Conservation (phyloP, 1,140 invertebrate genomes). For the Achatina immaculata region DNA sequence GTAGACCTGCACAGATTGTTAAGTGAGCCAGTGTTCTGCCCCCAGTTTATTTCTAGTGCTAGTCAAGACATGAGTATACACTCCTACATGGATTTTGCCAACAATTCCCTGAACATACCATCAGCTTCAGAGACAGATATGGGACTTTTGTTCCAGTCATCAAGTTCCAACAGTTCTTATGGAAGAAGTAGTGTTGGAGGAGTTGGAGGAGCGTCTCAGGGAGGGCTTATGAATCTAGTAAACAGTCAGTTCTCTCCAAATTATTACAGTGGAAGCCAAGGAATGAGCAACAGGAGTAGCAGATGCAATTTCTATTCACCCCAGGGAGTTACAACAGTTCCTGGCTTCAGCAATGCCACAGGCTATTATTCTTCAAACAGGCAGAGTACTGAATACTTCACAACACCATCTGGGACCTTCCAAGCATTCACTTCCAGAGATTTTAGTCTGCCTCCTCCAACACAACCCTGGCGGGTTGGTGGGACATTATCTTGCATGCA, state of each 20-base stretch:
- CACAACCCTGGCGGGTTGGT: not conserved
- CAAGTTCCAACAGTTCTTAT: not conserved
- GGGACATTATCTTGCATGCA: not conserved
- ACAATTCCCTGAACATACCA: not conserved
- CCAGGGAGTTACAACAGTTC: not conserved
- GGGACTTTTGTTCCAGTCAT: not conserved
- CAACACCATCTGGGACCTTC: not conserved
- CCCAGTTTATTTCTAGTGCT: not conserved
- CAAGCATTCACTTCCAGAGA: conserved; percentile 22
- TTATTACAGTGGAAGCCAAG: not conserved
- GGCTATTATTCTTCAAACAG: conserved; percentile 7
- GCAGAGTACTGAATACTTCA: conserved; percentile 7
- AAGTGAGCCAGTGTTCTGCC: not conserved
- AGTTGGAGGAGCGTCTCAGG: not conserved
- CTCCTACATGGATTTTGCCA: not conserved
- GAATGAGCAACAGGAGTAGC: not conserved
- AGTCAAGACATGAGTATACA: conserved; percentile 9
- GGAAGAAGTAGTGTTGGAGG: not conserved
- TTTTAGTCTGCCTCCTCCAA: conserved; percentile 32
- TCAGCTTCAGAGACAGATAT: not conserved
- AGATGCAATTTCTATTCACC: not conserved
- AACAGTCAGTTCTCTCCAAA: not conserved
- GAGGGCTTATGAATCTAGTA: not conserved
- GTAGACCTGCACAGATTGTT: conserved; percentile 17
- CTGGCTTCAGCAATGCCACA: conserved; percentile 10